Conservation (phyloP, 1,140 invertebrate species). For the Drosophila triauraria region DNA sequence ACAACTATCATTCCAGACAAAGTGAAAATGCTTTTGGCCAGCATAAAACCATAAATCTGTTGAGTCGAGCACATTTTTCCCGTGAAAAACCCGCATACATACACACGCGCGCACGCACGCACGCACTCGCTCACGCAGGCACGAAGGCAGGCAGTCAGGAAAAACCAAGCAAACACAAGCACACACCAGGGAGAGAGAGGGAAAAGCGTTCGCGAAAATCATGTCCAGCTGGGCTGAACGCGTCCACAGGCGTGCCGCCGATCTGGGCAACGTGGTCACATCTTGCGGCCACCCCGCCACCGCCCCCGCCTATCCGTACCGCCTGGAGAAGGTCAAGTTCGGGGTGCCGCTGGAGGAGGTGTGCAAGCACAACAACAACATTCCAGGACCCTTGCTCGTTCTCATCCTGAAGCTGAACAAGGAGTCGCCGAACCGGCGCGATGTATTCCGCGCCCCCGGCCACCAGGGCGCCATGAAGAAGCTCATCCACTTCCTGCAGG, state of each 20-base stretch:
- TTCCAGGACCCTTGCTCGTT: conserved; percentile 95
- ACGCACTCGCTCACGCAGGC: conserved; percentile 28
- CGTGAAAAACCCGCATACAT: conserved; percentile 62
- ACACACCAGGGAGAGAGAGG: conserved; percentile 2
- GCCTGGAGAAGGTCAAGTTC: conserved; percentile 97
- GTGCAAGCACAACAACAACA: conserved; percentile 96
- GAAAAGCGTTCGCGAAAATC: conserved; percentile 33
- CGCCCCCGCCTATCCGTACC: conserved; percentile 89
- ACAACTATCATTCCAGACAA: conserved; percentile 67
- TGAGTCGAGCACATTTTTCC: conserved; percentile 72
- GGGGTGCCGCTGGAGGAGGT: conserved; percentile 95
- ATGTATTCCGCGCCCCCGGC: conserved; percentile 97
- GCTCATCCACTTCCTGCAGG: conserved; percentile 97
- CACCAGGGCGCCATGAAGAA: conserved; percentile 98
- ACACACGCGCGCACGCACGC: conserved; percentile 15
- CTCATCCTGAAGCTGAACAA: conserved; percentile 97
- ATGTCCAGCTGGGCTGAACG: conserved; percentile 96
- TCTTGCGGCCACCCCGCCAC: conserved; percentile 91
- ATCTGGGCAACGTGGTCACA: conserved; percentile 94
- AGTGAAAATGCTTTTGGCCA: conserved; percentile 70
- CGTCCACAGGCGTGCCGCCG: conserved; percentile 94
- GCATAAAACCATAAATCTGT: conserved; percentile 76
- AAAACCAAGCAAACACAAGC: conserved; percentile 24
- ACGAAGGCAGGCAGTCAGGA: conserved; percentile 30
- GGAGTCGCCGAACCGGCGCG: conserved; percentile 95